Conservation (phyloP, 2,888 invertebrate genomes). For the Boloria euphrosyne region DNA sequence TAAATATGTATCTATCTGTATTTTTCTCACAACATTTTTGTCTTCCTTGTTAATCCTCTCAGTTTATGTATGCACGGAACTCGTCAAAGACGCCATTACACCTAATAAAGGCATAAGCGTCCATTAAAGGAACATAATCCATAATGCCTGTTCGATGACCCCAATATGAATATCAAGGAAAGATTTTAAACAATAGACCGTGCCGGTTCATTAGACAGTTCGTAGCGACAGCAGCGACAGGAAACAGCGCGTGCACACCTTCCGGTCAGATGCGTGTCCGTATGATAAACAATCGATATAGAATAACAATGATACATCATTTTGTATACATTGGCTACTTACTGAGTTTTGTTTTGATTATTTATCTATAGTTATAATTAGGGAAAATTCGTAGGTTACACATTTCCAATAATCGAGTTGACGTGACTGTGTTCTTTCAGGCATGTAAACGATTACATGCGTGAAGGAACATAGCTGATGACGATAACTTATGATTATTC, state of each 20-base stretch:
- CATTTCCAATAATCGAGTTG: no score
- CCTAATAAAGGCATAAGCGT: slow-evolving; percentile 29
- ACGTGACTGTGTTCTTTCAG: no score
- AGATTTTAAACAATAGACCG: slow-evolving; percentile 64
- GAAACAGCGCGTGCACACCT: slow-evolving; percentile 65
- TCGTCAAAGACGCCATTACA: slow-evolving; percentile 29
- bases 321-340: slow-evolving; percentile 21
- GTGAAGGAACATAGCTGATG: no score
- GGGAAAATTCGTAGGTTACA: no score
- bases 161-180: slow-evolving; percentile 54
- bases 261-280: slow-evolving; percentile 71
- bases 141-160: slow-evolving; percentile 61
- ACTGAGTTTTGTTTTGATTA: slow-evolving; percentile 21
- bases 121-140: slow-evolving; percentile 33
- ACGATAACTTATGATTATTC: no score
- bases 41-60: neutral
- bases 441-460: no score
- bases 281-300: slow-evolving; percentile 60
- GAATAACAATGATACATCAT: slow-evolving; percentile 51
- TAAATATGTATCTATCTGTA: neutral
- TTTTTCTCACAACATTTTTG: neutral
- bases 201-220: slow-evolving; percentile 70
- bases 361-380: slow-evolving; percentile 2
- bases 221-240: slow-evolving; percentile 61
- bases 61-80: slow-evolving; percentile 6